phyloP scores from a whole-genome alignment of 2,797 vertebrate genomes.

The Nannoperca australis region DNA sequence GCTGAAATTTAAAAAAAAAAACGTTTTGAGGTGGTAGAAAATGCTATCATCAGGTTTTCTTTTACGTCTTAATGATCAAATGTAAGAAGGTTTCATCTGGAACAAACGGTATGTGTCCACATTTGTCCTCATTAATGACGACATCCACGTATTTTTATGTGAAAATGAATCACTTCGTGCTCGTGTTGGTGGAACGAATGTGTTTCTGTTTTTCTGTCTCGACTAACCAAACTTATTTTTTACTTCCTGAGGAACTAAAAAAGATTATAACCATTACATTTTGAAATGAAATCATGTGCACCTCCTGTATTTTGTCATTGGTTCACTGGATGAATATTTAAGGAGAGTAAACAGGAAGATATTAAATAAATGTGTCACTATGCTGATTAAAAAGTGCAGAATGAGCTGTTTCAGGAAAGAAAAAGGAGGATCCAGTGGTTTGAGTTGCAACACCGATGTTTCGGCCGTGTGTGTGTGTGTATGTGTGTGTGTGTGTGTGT shows the following conservation, averaged over 20 bases:
- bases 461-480: too few relatives aligned
- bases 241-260: too few relatives aligned
- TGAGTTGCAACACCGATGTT: conserved; percentile 4
- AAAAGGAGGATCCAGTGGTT: conserved; percentile 40
- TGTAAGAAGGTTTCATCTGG: too few relatives aligned
- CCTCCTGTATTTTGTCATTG: background rate
- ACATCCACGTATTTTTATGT: background rate
- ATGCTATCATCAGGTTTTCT: too few relatives aligned
- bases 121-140: background rate
- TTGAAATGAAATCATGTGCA: background rate
- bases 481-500: background rate
- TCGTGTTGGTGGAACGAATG: background rate
- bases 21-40: too few relatives aligned
- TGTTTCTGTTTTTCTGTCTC: background rate
- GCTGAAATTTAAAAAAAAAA: too few relatives aligned
- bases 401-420: background rate
- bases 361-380: too few relatives aligned
- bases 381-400: background rate
- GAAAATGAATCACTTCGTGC: too few relatives aligned
- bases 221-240: background rate
- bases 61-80: too few relatives aligned
- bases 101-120: too few relatives aligned
- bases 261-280: background rate
- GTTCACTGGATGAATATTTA: background rate
- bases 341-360: background rate